Conservation (phyloP, 2,797 vertebrate species). For the Alouatta caraya region DNA sequence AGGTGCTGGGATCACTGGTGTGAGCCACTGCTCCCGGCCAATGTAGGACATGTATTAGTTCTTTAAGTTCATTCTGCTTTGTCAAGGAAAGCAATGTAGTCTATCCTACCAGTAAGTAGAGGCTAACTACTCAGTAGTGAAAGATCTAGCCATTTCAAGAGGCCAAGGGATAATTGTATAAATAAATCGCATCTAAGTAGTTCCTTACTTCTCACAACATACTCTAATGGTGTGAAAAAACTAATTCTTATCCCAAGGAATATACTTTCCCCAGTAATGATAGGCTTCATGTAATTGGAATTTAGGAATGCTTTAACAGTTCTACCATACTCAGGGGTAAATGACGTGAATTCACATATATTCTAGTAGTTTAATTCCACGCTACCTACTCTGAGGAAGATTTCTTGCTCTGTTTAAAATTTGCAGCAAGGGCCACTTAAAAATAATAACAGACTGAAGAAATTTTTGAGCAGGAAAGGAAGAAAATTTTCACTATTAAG, state of each 20-base stretch:
- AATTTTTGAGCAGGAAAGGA: neutral
- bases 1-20: neutral
- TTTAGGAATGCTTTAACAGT: neutral
- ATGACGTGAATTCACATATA: neutral
- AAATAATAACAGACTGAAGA: neutral
- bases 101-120: neutral
- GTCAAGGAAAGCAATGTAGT: neutral
- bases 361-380: neutral
- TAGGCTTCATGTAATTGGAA: neutral
- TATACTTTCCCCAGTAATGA: neutral
- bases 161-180: neutral
- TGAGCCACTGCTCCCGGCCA: neutral
- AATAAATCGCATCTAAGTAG: neutral
- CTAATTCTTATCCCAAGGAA: neutral
- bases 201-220: neutral
- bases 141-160: slow-evolving; percentile 10
- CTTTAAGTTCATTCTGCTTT: neutral
- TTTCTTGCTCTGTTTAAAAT: slow-evolving; percentile 13
- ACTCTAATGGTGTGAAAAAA: neutral
- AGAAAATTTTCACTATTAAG: neutral
- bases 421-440: neutral
- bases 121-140: neutral
- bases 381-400: neutral
- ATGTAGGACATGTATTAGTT: neutral
- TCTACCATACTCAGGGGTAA: neutral